These are phyloP conservation scores for Nycticryphes semicollaris DNA, from an alignment of 2,113 vertebrate genomes.

Conservation along the genomic window DNA sequence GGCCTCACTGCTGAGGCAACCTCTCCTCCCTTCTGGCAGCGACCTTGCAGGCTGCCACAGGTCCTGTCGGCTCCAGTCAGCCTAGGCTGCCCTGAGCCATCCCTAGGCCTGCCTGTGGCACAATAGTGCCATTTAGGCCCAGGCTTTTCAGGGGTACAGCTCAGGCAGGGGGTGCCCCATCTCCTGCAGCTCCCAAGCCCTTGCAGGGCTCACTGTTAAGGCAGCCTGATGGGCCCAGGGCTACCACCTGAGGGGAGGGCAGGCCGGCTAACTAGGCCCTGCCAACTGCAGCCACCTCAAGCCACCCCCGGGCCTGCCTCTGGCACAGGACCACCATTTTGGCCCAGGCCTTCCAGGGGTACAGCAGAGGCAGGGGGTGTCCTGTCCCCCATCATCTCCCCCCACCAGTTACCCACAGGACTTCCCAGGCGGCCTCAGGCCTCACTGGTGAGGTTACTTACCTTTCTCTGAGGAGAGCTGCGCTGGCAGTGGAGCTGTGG, in stretches of 20 bases:
- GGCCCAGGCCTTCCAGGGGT: not conserved
- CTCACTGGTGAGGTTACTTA: not conserved
- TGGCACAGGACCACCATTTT: not conserved
- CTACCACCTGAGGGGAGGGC: too few relatives aligned
- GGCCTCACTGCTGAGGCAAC: not conserved
- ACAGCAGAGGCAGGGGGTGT: too few relatives aligned
- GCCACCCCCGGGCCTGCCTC: not conserved
- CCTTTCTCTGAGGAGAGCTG: not conserved
- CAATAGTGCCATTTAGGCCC: not conserved
- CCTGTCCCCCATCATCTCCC: too few relatives aligned
- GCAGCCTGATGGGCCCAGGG: too few relatives aligned
- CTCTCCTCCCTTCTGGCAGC: too few relatives aligned
- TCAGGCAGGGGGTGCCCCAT: rapidly evolving
- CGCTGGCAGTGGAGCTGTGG: not conserved
- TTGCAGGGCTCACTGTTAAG: too few relatives aligned
- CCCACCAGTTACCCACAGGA: too few relatives aligned
- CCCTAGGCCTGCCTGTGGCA: not conserved
- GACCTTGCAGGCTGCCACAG: too few relatives aligned
- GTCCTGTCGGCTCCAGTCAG: not conserved
- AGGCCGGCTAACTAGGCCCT: too few relatives aligned
- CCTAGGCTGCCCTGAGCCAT: not conserved
- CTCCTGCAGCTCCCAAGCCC: not conserved
- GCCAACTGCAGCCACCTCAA: not conserved
- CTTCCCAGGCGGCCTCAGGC: not conserved
- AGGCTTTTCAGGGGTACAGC: too few relatives aligned